Percentiles rank a stretch among this genome's conserved stretches.
These are phyloP conservation scores for Gallinago jamesoni DNA, from an alignment of 2,113 vertebrate species.

Conservation along the genomic window DNA sequence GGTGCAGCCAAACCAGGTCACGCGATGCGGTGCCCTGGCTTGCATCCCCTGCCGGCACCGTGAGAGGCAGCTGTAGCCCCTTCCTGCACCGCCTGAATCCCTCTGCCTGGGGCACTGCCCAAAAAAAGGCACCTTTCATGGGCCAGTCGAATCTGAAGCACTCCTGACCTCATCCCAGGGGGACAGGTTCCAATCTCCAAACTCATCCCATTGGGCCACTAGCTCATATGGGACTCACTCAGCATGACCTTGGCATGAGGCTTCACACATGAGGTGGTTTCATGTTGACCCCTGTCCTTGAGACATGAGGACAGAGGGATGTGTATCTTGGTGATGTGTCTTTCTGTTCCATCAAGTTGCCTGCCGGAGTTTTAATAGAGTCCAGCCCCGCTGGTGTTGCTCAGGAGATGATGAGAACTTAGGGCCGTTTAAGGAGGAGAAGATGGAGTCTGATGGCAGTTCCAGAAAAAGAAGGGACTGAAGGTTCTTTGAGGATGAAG, in stretches of 20 bases:
- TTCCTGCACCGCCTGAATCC: neutral
- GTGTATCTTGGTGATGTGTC: neutral
- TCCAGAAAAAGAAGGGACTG: neutral
- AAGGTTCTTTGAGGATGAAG: neutral
- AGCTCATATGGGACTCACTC: neutral
- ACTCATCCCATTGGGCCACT: neutral
- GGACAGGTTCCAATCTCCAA: neutral
- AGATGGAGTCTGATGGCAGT: neutral
- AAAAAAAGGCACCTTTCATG: neutral
- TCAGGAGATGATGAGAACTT: neutral
- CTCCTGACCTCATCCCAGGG: rapidly evolving
- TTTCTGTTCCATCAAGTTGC: neutral
- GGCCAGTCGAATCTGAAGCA: neutral
- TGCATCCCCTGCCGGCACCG: neutral
- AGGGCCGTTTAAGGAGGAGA: neutral
- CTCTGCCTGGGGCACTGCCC: neutral
- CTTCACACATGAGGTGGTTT: rapidly evolving
- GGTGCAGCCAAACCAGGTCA: neutral
- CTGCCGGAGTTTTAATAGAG: neutral
- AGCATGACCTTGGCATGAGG: neutral
- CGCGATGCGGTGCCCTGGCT: neutral
- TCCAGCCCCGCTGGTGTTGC: neutral
- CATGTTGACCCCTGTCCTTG: too few species aligned
- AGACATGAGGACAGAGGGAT: neutral
- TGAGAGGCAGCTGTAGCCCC: neutral